Conservation (phyloP, 2,888 invertebrate genomes). For the Tipula lateralis region DNA sequence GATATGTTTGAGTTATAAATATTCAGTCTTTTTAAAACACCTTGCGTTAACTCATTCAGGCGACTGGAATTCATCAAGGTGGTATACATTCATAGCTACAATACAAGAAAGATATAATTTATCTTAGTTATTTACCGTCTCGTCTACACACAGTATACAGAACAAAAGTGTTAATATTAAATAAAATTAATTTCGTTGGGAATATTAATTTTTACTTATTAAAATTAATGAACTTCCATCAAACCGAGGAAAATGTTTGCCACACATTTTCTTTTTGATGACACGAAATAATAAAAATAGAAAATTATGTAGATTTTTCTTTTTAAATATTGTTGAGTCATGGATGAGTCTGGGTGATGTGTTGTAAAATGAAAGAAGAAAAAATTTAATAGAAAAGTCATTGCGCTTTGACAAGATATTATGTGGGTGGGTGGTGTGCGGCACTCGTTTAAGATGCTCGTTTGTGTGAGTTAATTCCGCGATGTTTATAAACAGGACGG, state of each 20-base stretch:
- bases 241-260: neutral
- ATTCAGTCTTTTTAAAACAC: neutral
- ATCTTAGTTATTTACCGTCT: neutral
- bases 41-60: neutral
- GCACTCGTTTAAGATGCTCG: neutral
- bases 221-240: neutral
- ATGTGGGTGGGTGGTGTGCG: neutral
- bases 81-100: neutral
- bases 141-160: neutral
- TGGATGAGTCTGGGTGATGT: neutral
- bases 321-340: neutral
- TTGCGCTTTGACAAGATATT: neutral
- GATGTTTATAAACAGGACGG: neutral
- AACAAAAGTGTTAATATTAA: neutral
- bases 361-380: neutral
- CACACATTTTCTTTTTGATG: neutral
- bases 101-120: neutral
- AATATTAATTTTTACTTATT: neutral
- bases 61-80: neutral
- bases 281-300: neutral
- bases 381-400: neutral
- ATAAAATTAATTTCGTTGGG: neutral
- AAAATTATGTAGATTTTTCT: neutral
- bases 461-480: neutral
- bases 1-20: neutral